Evolutionary conservation across 2,113 vertebrate genomes (phyloP), one percentile per base, ranked within the genome.

Genomic region (Urocynchramus pylzowi): DNA sequence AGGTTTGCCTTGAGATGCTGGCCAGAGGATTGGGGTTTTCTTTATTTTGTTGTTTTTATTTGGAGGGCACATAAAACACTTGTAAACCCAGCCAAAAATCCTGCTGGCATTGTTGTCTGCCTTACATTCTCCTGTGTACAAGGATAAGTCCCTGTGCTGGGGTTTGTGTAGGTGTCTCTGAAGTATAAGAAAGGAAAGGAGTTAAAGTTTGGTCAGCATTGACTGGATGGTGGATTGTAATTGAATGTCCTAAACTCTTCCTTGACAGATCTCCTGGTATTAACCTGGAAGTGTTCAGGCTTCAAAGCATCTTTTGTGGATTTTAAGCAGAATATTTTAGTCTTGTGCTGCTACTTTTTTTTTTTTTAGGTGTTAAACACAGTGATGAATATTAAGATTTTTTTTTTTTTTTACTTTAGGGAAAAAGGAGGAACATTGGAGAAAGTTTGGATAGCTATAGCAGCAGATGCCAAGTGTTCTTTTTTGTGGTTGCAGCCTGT

Each of bases 131-230:
- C 26, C 35, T 61, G 30, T 63, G 24, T 67, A 11, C 11, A 50
- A 33, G 16, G 16, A 1, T 22, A 33, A 27, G 7, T 27, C 47
- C 11, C 8, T 54, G 0, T 52, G 20, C 10, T 10, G 13, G 21
- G 28, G 2, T 35, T 87, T 44, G 4, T 67, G n/a, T 54, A 4
- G 41, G 31, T 37, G 27, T 7, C 45, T 91, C 64, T 63, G 42
- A 61, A 49, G 33, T n/a, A 9, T 27, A 4, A 1, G 21, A 68
- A 45, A 50, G 21, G 27, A 60, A 56, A 13, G 9, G 9, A 69
- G 13, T 41, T 90, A 22, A 47, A 31, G 53, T 60, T 61, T 49
- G 22, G 6, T 69, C 6, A 10, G 9, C 45, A 7, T n/a, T 44
- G 33, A 7, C 39, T 49, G 41, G 5, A 13, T 50, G 41, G 6